Evolutionary conservation across 2,113 vertebrate species (phyloP), one percentile per base, ranked within the genome.

Genomic region (Piprites chloris): DNA sequence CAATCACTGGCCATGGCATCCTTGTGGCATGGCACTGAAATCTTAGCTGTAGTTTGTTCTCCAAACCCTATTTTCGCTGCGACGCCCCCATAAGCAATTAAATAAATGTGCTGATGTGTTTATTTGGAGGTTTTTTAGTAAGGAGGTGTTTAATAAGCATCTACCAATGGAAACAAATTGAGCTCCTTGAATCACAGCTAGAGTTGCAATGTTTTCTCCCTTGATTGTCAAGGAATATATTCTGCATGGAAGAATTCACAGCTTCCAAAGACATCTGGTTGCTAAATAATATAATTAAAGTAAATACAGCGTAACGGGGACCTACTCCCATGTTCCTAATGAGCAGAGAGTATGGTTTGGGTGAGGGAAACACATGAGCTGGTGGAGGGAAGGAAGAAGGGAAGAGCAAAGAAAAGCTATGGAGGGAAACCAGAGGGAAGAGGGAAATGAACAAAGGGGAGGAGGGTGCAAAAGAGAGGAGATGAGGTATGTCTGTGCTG

Each of bases 221-320:
- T 85, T 65, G 39, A 37, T 89, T 80, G 19, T 78, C 65, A 49
- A 52, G 47, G 61, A 87, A 49, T 81, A 32, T 78, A n/a, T 49
- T 77, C 73, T 72, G 35, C 65, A 9, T 61, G 86, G 86, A 81
- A 56, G 18, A 41, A 67, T 61, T 88, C 23, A 41, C 35, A 87
- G 47, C 37, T 72, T 59, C 39, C 76, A 44, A 89, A 95, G 91
- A 78, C 52, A 88, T 78, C 84, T 87, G 86, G 27, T 56, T 86
- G 68, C 39, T 95, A 74, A 95, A 90, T 85, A 84, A 87, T 75
- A 32, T 61, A 53, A 69, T 83, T 90, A 58, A 93, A 89, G 32
- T 82, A 87, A 80, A 66, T 53, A 86, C 11, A 50, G 55, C 41
- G 8, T 90, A 85, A 62, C 0, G 3, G 50, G 44, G 79, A 27